These are phyloP conservation scores for Tragelaphus imberbis DNA, from an alignment of 2,113 vertebrate species.

Conservation along the genomic window DNA sequence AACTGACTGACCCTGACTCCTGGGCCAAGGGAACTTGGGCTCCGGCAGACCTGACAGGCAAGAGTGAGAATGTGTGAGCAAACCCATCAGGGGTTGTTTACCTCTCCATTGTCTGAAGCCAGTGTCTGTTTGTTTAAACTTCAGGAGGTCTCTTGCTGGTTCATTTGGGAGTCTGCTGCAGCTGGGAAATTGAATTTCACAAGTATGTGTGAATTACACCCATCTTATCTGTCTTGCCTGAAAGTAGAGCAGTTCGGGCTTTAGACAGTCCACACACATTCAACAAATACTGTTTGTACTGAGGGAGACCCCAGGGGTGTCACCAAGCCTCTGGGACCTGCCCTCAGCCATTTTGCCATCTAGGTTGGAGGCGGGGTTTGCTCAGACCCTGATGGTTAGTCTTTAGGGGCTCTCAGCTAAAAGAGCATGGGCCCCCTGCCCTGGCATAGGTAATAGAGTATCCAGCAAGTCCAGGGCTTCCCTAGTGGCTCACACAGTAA, in stretches of 20 bases:
- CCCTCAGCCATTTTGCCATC: neutral
- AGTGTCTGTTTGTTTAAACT: neutral
- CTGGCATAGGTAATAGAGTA: neutral
- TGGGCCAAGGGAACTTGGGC: neutral
- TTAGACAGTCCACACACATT: neutral
- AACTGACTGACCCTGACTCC: neutral
- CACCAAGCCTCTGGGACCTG: neutral
- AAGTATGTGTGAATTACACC: neutral
- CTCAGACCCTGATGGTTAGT: neutral
- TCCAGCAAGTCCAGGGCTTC: neutral
- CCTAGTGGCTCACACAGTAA: neutral
- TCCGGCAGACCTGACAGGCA: rapidly evolving
- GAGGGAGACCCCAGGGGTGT: too few species aligned
- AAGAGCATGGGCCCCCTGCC: too few species aligned
- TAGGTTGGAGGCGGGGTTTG: rapidly evolving
- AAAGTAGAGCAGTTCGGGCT: neutral
- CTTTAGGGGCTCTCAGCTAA: neutral
- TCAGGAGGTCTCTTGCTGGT: neutral
- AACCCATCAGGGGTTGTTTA: neutral
- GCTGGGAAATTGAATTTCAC: neutral
- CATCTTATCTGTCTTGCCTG: neutral
- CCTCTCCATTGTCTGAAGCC: neutral
- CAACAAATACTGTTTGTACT: neutral
- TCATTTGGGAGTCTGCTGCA: neutral
- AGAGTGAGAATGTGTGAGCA: neutral